Evolutionary conservation across 2,113 vertebrate genomes (phyloP).

Genomic region (Conger conger): DNA sequence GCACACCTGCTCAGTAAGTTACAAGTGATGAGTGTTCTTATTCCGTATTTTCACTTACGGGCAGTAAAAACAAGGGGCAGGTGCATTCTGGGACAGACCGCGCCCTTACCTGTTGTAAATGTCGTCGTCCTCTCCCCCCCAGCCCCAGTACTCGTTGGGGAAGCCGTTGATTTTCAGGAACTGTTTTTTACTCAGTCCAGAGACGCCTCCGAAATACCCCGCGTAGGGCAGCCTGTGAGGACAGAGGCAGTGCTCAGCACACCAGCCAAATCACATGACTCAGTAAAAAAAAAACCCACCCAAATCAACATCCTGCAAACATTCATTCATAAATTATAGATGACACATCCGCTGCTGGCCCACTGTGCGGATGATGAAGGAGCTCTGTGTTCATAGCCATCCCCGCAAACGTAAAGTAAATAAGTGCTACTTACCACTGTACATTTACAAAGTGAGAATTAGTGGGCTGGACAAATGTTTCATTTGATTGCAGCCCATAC

Average conservation of each 20-base stretch:
- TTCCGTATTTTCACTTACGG: no score
- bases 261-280: background rate
- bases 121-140: conserved; percentile 98
- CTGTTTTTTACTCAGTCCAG: conserved; percentile 94
- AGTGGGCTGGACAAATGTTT: background rate
- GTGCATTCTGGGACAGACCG: background rate
- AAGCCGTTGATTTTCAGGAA: conserved; percentile 99
- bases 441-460: background rate
- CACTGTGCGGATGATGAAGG: no score
- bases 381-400: no score
- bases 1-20: no score
- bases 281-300: background rate
- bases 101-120: conserved; percentile 92
- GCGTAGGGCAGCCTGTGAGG: conserved; percentile 87
- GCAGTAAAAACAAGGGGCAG: background rate
- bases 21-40: no score
- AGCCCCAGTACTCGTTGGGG: conserved; percentile 99
- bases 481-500: background rate
- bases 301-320: background rate
- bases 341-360: no score
- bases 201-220: conserved; percentile 95
- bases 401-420: background rate
- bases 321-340: no score
- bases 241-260: background rate
- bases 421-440: background rate